Conservation (phyloP, 2,797 vertebrate species). For the Pangasius sanitwongsei region DNA sequence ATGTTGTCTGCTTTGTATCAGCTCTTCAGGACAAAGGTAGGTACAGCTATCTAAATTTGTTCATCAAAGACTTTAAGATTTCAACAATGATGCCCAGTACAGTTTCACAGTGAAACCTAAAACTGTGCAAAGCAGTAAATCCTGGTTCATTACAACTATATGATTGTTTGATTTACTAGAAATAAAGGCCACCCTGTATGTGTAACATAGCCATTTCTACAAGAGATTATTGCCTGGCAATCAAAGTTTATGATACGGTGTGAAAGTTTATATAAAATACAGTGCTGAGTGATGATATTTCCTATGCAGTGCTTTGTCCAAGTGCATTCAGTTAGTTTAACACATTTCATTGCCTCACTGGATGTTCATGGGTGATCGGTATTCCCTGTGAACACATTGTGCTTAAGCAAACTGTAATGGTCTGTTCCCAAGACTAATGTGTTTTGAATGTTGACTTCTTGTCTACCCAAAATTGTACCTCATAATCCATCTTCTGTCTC, state of each 20-base stretch:
- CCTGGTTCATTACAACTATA: not conserved
- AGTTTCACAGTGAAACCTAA: not conserved
- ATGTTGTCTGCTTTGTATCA: not conserved
- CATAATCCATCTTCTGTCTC: conserved; percentile 7
- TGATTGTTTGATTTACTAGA: not conserved
- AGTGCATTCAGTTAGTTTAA: conserved; percentile 34
- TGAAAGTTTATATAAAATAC: conserved; percentile 7
- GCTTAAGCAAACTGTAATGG: conserved; percentile 16
- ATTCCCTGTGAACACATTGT: not conserved
- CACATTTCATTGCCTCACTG: conserved; percentile 21
- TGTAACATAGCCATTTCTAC: not conserved
- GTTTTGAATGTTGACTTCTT: conserved; percentile 38
- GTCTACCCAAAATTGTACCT: not conserved
- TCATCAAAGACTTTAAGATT: not conserved
- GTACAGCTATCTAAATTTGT: not conserved
- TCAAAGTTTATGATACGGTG: conserved; percentile 4
- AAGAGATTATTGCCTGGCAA: conserved; percentile 5
- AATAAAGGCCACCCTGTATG: not conserved
- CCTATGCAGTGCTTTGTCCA: conserved; percentile 12
- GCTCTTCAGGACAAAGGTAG: not conserved
- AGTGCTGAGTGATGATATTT: not conserved
- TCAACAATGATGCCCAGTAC: not conserved
- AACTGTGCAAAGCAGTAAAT: not conserved
- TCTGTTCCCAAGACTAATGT: conserved; percentile 33
- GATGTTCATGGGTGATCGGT: conserved; percentile 35